These are phyloP conservation scores for Tetramorium simillimum DNA, from an alignment of 1,140 invertebrate species.

Conservation along the genomic window DNA sequence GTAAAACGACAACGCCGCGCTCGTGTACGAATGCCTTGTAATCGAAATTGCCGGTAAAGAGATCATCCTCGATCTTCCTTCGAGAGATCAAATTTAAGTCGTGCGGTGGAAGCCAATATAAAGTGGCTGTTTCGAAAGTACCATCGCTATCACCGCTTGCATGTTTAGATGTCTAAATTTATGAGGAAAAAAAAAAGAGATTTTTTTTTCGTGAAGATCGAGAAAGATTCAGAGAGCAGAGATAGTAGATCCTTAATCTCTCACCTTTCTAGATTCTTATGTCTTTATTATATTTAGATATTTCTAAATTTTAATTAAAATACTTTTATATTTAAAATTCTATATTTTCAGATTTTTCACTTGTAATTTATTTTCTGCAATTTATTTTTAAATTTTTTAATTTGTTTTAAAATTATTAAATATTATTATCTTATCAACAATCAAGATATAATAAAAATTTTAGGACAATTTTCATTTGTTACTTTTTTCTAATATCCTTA, in stretches of 20 bases:
- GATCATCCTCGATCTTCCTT: conserved; percentile 56
- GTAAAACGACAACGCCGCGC: conserved; percentile 31
- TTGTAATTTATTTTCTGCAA: neutral
- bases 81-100: conserved; percentile 69
- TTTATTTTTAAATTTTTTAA: neutral
- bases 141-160: neutral
- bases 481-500: neutral
- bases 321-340: neutral
- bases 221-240: neutral
- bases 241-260: neutral
- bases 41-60: conserved; percentile 49
- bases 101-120: conserved; percentile 20
- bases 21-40: conserved; percentile 43
- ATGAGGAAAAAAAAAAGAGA: neutral
- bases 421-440: neutral
- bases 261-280: neutral
- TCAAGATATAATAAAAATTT: neutral
- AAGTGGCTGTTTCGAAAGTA: conserved; percentile 47
- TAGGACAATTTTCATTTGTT: neutral
- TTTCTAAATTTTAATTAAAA: neutral
- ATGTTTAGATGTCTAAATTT: conserved; percentile 16
- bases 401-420: neutral
- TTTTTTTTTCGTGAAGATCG: neutral
- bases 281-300: neutral
- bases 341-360: neutral